phyloP scores from a whole-genome alignment of 2,113 vertebrate genomes.

The Zosterops lateralis region DNA sequence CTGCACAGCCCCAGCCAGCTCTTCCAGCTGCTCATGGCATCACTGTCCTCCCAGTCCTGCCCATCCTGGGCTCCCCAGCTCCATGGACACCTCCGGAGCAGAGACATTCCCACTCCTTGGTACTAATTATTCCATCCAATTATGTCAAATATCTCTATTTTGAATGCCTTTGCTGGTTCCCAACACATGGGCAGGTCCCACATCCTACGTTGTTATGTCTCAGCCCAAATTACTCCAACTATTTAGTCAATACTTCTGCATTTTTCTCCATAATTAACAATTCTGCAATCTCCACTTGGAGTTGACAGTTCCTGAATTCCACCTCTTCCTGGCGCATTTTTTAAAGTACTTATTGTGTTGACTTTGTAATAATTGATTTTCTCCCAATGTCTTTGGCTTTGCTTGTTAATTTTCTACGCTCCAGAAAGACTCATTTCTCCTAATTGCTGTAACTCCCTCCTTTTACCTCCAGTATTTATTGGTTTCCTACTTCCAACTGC shows the following conservation, averaged over 20 bases:
- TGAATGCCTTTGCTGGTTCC: neutral
- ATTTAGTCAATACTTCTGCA: neutral
- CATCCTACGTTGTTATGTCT: neutral
- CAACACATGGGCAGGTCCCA: neutral
- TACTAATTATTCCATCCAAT: neutral
- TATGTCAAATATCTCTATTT: neutral
- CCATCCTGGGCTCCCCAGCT: neutral
- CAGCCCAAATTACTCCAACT: neutral
- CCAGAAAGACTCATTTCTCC: neutral
- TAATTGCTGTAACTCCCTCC: neutral
- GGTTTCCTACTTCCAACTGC: neutral
- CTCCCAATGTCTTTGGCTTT: slow-evolving; percentile 5
- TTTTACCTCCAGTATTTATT: neutral
- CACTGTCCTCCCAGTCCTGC: neutral
- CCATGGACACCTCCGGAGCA: rapidly evolving
- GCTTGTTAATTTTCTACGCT: slow-evolving; percentile 24
- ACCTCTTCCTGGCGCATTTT: neutral
- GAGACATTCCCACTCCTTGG: neutral
- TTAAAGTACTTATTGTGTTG: neutral
- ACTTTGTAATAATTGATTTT: slow-evolving; percentile 45
- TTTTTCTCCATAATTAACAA: slow-evolving; percentile 45
- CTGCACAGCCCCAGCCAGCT: neutral
- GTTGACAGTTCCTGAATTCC: neutral
- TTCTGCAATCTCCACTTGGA: neutral
- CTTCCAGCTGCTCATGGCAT: neutral